Percentiles rank a stretch among this genome's conserved stretches.
Conservation (phyloP, 2,797 vertebrate species). For the Arnoldichthys spilopterus region DNA sequence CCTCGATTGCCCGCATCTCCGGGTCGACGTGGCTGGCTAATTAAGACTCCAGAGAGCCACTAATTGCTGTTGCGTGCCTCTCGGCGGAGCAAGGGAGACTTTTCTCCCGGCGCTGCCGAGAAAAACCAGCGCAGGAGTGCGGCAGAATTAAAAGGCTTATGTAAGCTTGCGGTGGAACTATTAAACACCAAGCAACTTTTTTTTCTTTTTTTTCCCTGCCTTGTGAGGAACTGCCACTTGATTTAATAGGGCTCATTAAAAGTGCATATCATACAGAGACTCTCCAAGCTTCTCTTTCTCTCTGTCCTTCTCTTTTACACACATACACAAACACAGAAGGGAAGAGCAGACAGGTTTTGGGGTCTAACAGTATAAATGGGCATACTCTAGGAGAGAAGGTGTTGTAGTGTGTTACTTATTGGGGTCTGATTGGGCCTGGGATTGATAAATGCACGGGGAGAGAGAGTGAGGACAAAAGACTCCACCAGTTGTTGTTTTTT, state of each 20-base stretch:
- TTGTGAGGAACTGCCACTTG: slow-evolving; percentile 80
- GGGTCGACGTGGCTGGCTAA: slow-evolving; percentile 80
- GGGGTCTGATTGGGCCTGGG: not conserved
- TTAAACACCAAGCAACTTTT: slow-evolving; percentile 78
- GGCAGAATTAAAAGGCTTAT: slow-evolving; percentile 77
- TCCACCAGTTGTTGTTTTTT: too few species aligned
- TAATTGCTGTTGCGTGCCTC: slow-evolving; percentile 82
- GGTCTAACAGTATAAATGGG: not conserved
- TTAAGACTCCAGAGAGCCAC: slow-evolving; percentile 83
- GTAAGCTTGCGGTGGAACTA: slow-evolving; percentile 80
- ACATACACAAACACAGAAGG: slow-evolving; percentile 23
- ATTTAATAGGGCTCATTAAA: slow-evolving; percentile 85
- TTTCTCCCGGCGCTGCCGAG: slow-evolving; percentile 76
- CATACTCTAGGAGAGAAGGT: not conserved
- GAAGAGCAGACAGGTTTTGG: not conserved
- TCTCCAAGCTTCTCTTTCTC: slow-evolving; percentile 32
- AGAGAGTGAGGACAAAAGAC: not conserved
- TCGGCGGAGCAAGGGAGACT: slow-evolving; percentile 72
- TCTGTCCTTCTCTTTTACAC: slow-evolving; percentile 7
- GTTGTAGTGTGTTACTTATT: not conserved
- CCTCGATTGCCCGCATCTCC: slow-evolving; percentile 74
- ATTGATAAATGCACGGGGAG: slow-evolving; percentile 7
- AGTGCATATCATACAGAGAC: slow-evolving; percentile 78
- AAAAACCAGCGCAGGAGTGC: slow-evolving; percentile 64
- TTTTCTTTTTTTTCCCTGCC: slow-evolving; percentile 45